These are phyloP conservation scores for Acrobeloides nanus DNA, from an alignment of 2,888 invertebrate species.

Conservation along the genomic window DNA sequence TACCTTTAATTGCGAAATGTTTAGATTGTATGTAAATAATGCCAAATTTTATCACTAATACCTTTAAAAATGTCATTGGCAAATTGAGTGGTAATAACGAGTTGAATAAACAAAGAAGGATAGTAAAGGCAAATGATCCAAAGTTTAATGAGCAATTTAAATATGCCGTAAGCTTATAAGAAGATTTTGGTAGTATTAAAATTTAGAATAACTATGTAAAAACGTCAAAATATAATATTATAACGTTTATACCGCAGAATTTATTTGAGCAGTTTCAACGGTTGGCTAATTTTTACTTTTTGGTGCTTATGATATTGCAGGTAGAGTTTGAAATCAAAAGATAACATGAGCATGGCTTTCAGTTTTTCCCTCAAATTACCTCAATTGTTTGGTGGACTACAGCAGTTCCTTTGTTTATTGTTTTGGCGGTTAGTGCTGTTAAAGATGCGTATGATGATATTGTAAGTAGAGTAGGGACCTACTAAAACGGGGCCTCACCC, in stretches of 20 bases:
- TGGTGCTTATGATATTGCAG: slow-evolving; percentile 90
- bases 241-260: slow-evolving; percentile 95
- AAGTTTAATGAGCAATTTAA: slow-evolving; percentile 90
- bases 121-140: slow-evolving; percentile 82
- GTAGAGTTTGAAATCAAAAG: no score
- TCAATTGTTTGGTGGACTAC: slow-evolving; percentile 92
- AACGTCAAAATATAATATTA: slow-evolving; percentile 91
- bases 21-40: no score
- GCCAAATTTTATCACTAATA: no score
- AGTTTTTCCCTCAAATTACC: slow-evolving; percentile 80
- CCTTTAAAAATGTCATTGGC: no score
- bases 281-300: slow-evolving; percentile 95
- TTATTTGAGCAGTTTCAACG: slow-evolving; percentile 98
- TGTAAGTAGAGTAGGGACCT: slow-evolving; percentile 63
- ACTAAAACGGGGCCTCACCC: no score
- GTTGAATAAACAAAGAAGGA: no score
- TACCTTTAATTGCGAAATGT: no score
- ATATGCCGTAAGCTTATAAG: slow-evolving; percentile 66
- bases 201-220: slow-evolving; percentile 79
- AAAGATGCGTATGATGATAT: slow-evolving; percentile 98
- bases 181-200: not conserved
- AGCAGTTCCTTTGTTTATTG: slow-evolving; percentile 86
- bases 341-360: no score
- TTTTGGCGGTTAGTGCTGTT: slow-evolving; percentile 83
- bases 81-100: no score